Percentiles rank a stretch among this genome's conserved stretches.
phyloP scores from a whole-genome alignment of 2,113 vertebrate species.

The Seriola aureovittata region DNA sequence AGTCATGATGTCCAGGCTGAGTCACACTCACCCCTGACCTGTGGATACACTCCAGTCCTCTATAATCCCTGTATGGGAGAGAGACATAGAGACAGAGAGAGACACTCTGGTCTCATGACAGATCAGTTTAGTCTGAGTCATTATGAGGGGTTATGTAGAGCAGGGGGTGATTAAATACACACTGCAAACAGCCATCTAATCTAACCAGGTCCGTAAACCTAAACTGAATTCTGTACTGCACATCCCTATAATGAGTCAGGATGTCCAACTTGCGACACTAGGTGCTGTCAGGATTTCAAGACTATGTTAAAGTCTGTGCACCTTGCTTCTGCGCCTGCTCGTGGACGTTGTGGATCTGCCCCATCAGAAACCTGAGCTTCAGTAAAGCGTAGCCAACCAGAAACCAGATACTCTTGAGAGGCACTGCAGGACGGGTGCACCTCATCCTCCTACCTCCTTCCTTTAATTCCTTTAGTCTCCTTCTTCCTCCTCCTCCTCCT shows the following conservation, averaged over 20 bases:
- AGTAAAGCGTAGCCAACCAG: slow-evolving; percentile 59
- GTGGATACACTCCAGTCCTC: slow-evolving; percentile 28
- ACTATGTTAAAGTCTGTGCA: not conserved
- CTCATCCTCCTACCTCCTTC: slow-evolving; percentile 47
- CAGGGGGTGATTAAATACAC: slow-evolving; percentile 51
- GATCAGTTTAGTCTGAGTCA: slow-evolving; percentile 60
- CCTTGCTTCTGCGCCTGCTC: slow-evolving; percentile 1
- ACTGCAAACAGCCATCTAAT: slow-evolving; percentile 18
- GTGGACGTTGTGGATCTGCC: slow-evolving; percentile 40
- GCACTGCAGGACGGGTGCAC: slow-evolving; percentile 58
- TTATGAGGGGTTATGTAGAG: slow-evolving; percentile 51
- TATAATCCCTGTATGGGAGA: slow-evolving; percentile 46
- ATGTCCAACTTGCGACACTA: not conserved
- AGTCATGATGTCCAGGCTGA: slow-evolving; percentile 26
- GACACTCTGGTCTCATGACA: slow-evolving; percentile 30
- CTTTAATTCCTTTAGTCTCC: slow-evolving; percentile 33
- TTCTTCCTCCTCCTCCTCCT: slow-evolving; percentile 14
- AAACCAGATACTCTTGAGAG: slow-evolving; percentile 75
- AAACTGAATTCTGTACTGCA: not conserved
- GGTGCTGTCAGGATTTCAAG: not conserved
- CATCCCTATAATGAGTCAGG: not conserved
- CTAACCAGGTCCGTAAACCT: slow-evolving; percentile 10
- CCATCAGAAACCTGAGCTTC: slow-evolving; percentile 71
- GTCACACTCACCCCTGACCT: slow-evolving; percentile 32
- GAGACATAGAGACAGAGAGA: not conserved